Percentiles rank a stretch among this genome's conserved stretches.
These are phyloP conservation scores for Melanotaenia parkinsoni DNA, from an alignment of 2,797 vertebrate species.

Conservation along the genomic window DNA sequence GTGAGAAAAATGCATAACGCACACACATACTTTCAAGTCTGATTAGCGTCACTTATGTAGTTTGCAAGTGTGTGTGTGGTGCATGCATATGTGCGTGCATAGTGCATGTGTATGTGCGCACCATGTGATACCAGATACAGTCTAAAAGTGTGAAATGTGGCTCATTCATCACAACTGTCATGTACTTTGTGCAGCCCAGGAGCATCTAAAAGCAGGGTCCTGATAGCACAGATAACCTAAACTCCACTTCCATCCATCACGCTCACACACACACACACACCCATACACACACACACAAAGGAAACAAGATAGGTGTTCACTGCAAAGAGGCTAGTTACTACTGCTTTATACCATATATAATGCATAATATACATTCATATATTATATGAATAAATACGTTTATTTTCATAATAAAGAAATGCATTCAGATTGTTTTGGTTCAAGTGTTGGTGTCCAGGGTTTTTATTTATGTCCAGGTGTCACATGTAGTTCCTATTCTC, in stretches of 20 bases:
- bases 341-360: background rate
- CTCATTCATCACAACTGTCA: slow-evolving; percentile 72
- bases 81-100: slow-evolving; percentile 23
- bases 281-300: slow-evolving; percentile 18
- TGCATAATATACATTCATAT: too few relatives aligned
- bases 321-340: background rate
- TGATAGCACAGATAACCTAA: slow-evolving; percentile 70
- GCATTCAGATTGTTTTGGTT: background rate
- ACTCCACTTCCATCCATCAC: slow-evolving; percentile 58
- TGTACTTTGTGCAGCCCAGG: slow-evolving; percentile 63
- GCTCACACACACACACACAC: slow-evolving; percentile 18
- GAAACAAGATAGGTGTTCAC: background rate
- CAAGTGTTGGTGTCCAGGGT: background rate
- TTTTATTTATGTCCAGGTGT: background rate
- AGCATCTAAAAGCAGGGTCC: slow-evolving; percentile 61
- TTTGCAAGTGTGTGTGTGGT: slow-evolving; percentile 7
- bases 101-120: slow-evolving; percentile 27
- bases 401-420: background rate
- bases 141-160: slow-evolving; percentile 63
- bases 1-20: background rate
- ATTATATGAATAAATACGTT: background rate
- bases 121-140: slow-evolving; percentile 40
- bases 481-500: slow-evolving; percentile 6
- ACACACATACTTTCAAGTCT: background rate
- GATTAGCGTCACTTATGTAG: background rate